These are phyloP conservation scores for Tauraco erythrolophus DNA, from an alignment of 2,113 vertebrate genomes.

Conservation along the genomic window DNA sequence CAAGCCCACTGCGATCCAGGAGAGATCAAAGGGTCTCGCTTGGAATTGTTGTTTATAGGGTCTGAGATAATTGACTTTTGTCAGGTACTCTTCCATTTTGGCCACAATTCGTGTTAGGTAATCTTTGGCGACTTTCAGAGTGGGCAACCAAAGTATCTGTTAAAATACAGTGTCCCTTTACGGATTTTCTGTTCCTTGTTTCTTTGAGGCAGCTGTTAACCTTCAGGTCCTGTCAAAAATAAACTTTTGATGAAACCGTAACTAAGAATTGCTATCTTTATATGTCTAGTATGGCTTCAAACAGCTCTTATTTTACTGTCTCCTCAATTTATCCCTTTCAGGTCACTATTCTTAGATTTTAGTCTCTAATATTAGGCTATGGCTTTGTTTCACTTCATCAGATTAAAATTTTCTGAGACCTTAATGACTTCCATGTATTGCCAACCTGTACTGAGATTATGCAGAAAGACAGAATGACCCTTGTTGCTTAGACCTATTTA, in stretches of 20 bases:
- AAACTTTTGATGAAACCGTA: not conserved
- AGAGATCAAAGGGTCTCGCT: no score
- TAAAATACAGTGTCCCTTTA: not conserved
- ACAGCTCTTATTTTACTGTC: not conserved
- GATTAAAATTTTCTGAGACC: not conserved
- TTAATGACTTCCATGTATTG: not conserved
- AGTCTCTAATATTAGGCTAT: not conserved
- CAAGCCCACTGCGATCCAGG: no score
- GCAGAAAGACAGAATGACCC: not conserved
- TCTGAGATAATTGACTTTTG: no score
- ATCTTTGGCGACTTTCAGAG: no score
- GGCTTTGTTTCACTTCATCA: not conserved
- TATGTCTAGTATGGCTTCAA: not conserved
- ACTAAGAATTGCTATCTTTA: not conserved
- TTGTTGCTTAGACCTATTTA: not conserved
- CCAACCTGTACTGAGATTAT: not conserved
- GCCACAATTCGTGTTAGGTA: no score
- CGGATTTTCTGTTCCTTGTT: not conserved
- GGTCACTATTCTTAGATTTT: not conserved
- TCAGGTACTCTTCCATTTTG: no score
- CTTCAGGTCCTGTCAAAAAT: not conserved
- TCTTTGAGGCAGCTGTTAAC: not conserved
- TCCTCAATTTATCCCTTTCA: not conserved
- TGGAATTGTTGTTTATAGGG: no score
- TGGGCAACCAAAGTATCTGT: not conserved